Evolutionary conservation across 2,113 vertebrate species (phyloP).

Genomic region (Cryptomyrus ogoouensis): DNA sequence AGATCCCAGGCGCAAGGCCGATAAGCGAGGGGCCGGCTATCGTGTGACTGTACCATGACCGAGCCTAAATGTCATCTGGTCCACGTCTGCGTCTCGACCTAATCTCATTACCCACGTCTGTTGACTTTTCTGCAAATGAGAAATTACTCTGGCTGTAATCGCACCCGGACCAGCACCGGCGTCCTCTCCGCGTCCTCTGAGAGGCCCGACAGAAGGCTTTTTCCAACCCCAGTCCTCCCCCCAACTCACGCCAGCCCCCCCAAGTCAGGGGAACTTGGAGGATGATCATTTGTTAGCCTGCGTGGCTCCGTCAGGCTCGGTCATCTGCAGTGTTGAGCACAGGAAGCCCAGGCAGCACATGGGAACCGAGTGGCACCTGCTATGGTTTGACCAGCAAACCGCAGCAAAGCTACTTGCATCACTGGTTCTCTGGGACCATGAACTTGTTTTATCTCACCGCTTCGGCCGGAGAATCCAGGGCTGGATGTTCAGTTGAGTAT

Average conservation of each 20-base stretch:
- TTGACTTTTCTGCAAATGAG: conserved; percentile 13
- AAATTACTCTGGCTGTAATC: background rate
- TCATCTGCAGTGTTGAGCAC: background rate
- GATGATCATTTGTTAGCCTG: background rate
- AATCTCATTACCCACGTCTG: conserved; percentile 6
- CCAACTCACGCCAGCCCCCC: background rate
- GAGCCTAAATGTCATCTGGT: conserved; percentile 6
- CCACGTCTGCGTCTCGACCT: background rate
- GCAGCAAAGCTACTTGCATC: background rate
- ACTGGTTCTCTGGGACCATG: background rate
- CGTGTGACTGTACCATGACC: conserved; percentile 5
- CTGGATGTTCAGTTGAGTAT: background rate
- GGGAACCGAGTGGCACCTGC: background rate
- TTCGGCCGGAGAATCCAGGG: background rate
- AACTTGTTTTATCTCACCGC: background rate
- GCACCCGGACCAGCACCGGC: background rate
- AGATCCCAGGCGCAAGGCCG: background rate
- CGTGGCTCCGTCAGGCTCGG: background rate
- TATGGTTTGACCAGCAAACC: background rate
- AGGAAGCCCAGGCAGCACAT: background rate
- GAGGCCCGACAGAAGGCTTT: background rate
- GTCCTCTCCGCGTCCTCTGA: background rate
- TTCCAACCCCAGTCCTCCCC: background rate
- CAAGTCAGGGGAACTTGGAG: background rate
- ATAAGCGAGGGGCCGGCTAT: background rate